These are phyloP conservation scores for Pachliopta kotzebuea DNA, from an alignment of 2,888 invertebrate species.

Conservation along the genomic window DNA sequence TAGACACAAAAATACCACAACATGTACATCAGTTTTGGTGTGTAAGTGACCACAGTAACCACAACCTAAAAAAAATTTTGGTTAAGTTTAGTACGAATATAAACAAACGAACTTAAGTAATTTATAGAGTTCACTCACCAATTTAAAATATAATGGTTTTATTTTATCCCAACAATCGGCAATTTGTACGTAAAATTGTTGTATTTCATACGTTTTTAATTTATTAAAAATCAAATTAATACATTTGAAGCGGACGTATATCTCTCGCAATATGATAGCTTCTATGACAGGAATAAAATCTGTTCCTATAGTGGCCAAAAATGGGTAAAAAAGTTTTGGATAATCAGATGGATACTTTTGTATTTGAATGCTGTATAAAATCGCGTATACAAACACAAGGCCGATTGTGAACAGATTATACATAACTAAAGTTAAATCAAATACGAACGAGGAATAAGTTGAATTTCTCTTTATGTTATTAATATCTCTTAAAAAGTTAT, in stretches of 20 bases:
- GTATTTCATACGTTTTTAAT: neutral
- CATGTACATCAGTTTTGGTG: constrained; percentile 22
- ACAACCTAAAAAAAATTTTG: neutral
- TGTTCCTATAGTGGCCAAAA: neutral
- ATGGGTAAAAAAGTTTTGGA: neutral
- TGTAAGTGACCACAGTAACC: constrained; percentile 2
- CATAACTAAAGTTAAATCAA: neutral
- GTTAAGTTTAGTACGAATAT: too few relatives aligned
- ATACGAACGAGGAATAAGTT: neutral
- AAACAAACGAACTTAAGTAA: too few relatives aligned
- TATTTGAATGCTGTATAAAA: neutral
- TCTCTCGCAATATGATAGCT: constrained; percentile 5
- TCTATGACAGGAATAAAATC: constrained; percentile 7
- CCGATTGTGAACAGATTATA: neutral
- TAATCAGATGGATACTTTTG: neutral
- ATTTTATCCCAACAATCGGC: constrained; percentile 27
- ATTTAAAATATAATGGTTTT: constrained; percentile 21
- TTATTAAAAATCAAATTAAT: neutral
- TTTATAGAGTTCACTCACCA: constrained; percentile 22
- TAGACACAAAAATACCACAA: constrained; percentile 16
- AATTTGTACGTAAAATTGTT: constrained; percentile 6
- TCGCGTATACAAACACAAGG: neutral
- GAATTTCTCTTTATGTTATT: neutral
- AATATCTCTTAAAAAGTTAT: neutral
- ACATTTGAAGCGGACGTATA: neutral